A percentile compares a stretch with the other conserved stretches of the same genome.
Conservation (phyloP, 1,140 invertebrate genomes). For the Danaus melanippus region DNA sequence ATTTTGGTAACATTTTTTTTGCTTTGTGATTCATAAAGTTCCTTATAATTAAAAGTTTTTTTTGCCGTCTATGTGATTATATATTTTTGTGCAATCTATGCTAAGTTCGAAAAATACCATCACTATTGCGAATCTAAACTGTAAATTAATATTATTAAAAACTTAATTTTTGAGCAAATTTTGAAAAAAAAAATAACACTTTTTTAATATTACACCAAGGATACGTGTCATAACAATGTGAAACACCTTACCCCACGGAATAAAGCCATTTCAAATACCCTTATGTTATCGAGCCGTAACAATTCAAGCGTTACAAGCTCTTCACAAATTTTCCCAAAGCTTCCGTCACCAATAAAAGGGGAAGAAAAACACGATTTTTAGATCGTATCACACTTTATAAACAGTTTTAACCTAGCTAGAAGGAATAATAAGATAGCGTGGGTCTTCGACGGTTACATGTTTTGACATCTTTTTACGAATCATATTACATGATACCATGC, state of each 20-base stretch:
- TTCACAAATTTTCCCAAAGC: slow-evolving; percentile 28
- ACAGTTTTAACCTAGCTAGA: slow-evolving; percentile 10
- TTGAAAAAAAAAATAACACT: too few relatives aligned
- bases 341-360: slow-evolving; percentile 22
- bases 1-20: too few relatives aligned
- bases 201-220: too few relatives aligned
- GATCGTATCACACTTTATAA: slow-evolving; percentile 19
- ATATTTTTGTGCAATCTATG: too few relatives aligned
- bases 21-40: too few relatives aligned
- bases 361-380: slow-evolving; percentile 18
- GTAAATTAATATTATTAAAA: too few relatives aligned
- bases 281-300: slow-evolving; percentile 32
- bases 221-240: slow-evolving; percentile 14
- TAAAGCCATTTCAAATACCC: slow-evolving; percentile 30
- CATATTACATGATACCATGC: neutral
- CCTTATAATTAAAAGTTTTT: too few relatives aligned
- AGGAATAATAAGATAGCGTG: slow-evolving; percentile 10
- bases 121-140: too few relatives aligned
- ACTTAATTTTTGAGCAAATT: too few relatives aligned
- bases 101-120: too few relatives aligned
- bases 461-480: neutral
- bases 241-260: slow-evolving; percentile 21
- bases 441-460: neutral
- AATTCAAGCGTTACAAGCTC: slow-evolving; percentile 41
- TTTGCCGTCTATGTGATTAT: too few relatives aligned